Conservation (phyloP, 2,113 vertebrate species). For the Ptilonorhynchus violaceus region DNA sequence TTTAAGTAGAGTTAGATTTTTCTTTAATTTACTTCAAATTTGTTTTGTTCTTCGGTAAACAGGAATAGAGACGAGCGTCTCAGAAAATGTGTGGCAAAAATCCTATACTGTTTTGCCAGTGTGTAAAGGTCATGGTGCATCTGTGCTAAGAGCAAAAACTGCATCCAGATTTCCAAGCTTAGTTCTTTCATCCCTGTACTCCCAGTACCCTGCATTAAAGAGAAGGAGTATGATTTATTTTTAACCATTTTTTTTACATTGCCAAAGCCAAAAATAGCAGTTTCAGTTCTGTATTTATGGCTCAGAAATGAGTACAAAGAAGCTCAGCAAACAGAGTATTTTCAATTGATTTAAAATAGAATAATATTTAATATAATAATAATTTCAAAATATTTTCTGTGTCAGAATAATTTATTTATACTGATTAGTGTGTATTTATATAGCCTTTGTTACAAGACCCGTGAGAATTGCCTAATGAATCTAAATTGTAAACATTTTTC, state of each 20-base stretch:
- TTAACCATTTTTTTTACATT: not conserved
- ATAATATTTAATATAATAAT: not conserved
- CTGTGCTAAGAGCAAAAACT: not conserved
- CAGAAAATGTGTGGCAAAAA: not conserved
- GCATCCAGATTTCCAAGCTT: not conserved
- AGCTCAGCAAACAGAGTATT: not conserved
- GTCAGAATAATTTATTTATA: not conserved
- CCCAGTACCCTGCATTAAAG: not conserved
- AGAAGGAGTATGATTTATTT: not conserved
- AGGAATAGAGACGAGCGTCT: not conserved
- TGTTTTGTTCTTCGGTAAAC: not conserved
- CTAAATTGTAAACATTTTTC: constrained; percentile 11
- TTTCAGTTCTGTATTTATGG: not conserved
- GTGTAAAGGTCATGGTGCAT: not conserved
- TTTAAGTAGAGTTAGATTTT: not conserved
- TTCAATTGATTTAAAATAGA: not conserved
- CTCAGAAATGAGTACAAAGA: not conserved
- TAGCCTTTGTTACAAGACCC: not conserved
- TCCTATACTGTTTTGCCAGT: not conserved
- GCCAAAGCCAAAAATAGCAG: not conserved
- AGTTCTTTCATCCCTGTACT: not conserved
- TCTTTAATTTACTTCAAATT: not conserved
- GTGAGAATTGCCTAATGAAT: not conserved
- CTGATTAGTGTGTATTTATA: not conserved
- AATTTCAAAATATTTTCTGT: not conserved